Conservation (phyloP, 1,140 invertebrate species). For the honey bee (Apis mellifera) region Amel_HAv3.1 CM009939.2:4726001-4726500, state of each 20-base stretch:
- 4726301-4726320: slow-evolving; percentile 48
- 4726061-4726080: slow-evolving; percentile 68
- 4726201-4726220: background rate
- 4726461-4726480: slow-evolving; percentile 33
- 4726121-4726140: slow-evolving; percentile 61
- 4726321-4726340: slow-evolving; percentile 56
- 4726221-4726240: too few relatives aligned
- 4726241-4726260: background rate
- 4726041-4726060: slow-evolving; percentile 67
- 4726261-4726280: background rate
- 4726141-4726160: slow-evolving; percentile 46
- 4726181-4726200: background rate
- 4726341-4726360: slow-evolving; percentile 56
- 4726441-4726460: background rate
- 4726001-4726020: slow-evolving; percentile 56
- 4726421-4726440: slow-evolving; percentile 44
- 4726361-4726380: slow-evolving; percentile 41
- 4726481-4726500: slow-evolving; percentile 21
- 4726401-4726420: slow-evolving; percentile 27
- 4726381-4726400: slow-evolving; percentile 40
- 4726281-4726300: background rate
- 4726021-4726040: slow-evolving; percentile 63
- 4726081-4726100: slow-evolving; percentile 54
- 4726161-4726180: background rate
- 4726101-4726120: slow-evolving; percentile 30